phyloP scores from a whole-genome alignment of 2,888 invertebrate species.

The Morpho achilles region DNA sequence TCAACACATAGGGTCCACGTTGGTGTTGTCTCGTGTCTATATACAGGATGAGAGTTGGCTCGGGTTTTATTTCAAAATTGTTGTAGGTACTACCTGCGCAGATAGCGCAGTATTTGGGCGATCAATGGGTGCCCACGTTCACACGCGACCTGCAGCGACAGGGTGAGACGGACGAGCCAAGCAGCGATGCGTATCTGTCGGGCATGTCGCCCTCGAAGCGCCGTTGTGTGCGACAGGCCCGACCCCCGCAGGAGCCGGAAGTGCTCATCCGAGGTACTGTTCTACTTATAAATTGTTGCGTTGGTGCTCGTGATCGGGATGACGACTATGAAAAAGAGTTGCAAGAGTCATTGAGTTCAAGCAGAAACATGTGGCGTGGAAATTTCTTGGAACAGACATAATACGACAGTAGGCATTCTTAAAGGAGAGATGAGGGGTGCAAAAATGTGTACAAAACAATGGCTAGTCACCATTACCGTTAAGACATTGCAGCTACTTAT shows the following conservation, averaged over 20 bases:
- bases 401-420: too few species aligned
- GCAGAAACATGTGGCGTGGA: too few species aligned
- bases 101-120: constrained; percentile 63
- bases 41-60: constrained; percentile 13
- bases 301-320: too few species aligned
- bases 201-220: constrained; percentile 94
- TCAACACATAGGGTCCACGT: constrained; percentile 4
- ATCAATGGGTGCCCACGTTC: constrained; percentile 91
- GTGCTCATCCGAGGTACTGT: constrained; percentile 51
- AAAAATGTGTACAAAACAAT: too few species aligned
- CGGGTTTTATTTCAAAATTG: constrained; percentile 21
- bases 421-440: too few species aligned
- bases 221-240: constrained; percentile 79
- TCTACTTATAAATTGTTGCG: not conserved
- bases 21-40: constrained; percentile 14
- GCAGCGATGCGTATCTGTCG: constrained; percentile 93
- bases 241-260: constrained; percentile 50
- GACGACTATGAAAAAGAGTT: too few species aligned
- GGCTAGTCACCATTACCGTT: too few species aligned
- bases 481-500: too few species aligned
- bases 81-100: constrained; percentile 55
- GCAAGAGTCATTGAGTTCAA: too few species aligned
- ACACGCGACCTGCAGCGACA: constrained; percentile 88
- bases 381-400: too few species aligned
- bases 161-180: constrained; percentile 78